Base-by-base conservation (phyloP, 23 tunicate species). In the Aplidium turbinatum region DNA sequence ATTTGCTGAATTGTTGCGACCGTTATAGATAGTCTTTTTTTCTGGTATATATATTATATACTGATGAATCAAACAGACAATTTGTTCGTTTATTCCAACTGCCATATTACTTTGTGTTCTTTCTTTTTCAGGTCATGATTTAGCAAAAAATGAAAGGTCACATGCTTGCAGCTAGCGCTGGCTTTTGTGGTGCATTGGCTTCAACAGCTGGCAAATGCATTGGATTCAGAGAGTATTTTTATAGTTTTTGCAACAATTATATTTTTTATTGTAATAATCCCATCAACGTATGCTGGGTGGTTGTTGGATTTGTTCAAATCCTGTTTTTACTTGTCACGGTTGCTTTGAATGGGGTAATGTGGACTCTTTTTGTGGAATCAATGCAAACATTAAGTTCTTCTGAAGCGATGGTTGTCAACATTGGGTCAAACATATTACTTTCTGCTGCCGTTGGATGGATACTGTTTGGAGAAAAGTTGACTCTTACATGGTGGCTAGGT, bases 291-390 rank as follows among this genome's bases (percentile, higher is more conserved):
- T 60, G 57, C 53, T 71, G 72, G 87, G 3, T 28, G 29, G 5
- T 61, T 2, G 39, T 29, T 3, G 3, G 21, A 18, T 20, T 76
- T 19, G 20, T 81, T 0, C 80, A 85, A 28, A 26, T 38, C 1
- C 7, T 81, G 3, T 76, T 75, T 31, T 7, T 87, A 25, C 1
- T 70, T 20, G 18, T 57, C 5, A 87, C 87, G 5, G 2, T 87
- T 32, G 25, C 68, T 0, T 38, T 81, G n/a, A 87, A 87, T 57
- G 71, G 83, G 21, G 45, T 75, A 0, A 87, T 87, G 95, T 87
- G 95, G 95, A 63, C 78, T 26, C 1, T 81, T 3, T 87, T 87
- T 75, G 84, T 81, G 51, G 95, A 87, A 75, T 87, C 95, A 6
- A 81, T 87, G 87, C 95, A 87, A 66, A 32, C 31, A 1, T 35